These are phyloP conservation scores for Tokudaia tokunoshimensis DNA, from an alignment of 2,797 vertebrate genomes.

Conservation along the genomic window DNA sequence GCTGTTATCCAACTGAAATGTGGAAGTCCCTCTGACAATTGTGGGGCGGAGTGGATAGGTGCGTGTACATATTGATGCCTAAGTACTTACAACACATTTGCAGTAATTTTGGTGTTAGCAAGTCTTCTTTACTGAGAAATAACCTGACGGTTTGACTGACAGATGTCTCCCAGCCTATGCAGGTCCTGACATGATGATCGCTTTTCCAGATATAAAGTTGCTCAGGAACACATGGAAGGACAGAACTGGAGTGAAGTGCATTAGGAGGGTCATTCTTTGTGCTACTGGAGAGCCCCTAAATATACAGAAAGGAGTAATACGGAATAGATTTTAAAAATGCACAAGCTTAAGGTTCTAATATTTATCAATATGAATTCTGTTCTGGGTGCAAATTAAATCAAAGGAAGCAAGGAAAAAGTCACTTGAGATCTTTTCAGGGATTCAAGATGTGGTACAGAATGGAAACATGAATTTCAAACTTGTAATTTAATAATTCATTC, in stretches of 20 bases:
- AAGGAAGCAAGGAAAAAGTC: background rate
- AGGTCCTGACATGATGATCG: too few species aligned
- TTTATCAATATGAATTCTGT: background rate
- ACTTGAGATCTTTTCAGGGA: background rate
- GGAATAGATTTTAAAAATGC: background rate
- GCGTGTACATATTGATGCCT: background rate
- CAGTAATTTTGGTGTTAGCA: background rate
- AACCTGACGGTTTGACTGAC: background rate
- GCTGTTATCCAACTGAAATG: background rate
- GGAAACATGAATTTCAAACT: background rate
- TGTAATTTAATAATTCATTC: background rate
- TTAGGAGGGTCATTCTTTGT: background rate
- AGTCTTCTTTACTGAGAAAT: background rate
- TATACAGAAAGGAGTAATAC: background rate
- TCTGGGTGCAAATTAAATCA: background rate
- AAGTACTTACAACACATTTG: background rate
- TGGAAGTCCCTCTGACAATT: too few species aligned
- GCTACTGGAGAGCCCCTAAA: background rate
- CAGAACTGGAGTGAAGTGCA: background rate
- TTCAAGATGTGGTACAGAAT: background rate
- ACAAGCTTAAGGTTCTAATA: background rate
- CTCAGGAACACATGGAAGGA: background rate
- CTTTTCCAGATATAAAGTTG: background rate
- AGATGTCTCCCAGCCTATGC: background rate
- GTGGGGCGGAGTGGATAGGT: background rate